Conservation (phyloP, 2,888 invertebrate genomes). For the Lutraria lutraria region DNA sequence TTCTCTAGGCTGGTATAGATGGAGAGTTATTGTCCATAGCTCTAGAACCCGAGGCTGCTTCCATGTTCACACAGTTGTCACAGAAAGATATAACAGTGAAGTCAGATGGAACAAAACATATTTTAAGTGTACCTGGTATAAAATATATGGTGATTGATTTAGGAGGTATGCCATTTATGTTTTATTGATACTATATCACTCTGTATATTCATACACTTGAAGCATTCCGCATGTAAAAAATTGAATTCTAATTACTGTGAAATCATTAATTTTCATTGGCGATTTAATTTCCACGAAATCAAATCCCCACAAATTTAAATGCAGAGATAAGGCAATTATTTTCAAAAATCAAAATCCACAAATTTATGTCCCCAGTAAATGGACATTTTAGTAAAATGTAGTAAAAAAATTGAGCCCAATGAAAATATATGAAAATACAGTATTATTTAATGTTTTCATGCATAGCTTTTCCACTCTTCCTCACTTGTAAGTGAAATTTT, state of each 20-base stretch:
- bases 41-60: slow-evolving; percentile 65
- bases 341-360: too few relatives aligned
- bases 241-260: too few relatives aligned
- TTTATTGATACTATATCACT: neutral
- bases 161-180: slow-evolving; percentile 51
- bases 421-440: too few relatives aligned
- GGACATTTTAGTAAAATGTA: too few relatives aligned
- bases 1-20: slow-evolving; percentile 59
- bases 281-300: too few relatives aligned
- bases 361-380: too few relatives aligned
- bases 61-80: slow-evolving; percentile 56
- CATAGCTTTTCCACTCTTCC: too few relatives aligned
- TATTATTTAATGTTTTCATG: too few relatives aligned
- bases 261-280: too few relatives aligned
- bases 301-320: too few relatives aligned
- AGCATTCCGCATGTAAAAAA: neutral
- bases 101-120: slow-evolving; percentile 51
- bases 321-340: too few relatives aligned
- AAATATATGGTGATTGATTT: slow-evolving; percentile 69
- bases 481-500: neutral
- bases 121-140: slow-evolving; percentile 55
- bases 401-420: too few relatives aligned
- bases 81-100: slow-evolving; percentile 51
- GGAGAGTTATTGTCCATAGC: slow-evolving; percentile 64
- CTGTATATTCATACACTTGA: neutral